Base-by-base conservation (phyloP, 2,888 invertebrate genomes). In the Troglohyphantes excavatus region DNA sequence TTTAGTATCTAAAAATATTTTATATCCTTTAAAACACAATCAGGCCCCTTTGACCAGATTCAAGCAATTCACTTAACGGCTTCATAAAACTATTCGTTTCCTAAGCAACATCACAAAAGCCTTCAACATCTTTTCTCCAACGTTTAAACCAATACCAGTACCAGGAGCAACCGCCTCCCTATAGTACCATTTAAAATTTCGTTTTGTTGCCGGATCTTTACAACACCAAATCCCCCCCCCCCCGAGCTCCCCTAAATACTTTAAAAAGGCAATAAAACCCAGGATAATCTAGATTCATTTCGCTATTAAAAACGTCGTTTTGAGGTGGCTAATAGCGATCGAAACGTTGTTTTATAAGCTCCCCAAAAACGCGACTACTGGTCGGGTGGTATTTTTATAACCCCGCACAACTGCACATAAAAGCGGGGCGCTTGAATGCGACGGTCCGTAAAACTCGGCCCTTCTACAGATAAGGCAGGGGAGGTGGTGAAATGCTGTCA, bases 241-340 rank as follows among this genome's bases (percentile, higher is more conserved):
- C 53, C 9, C 5, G 72, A 33, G 63, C 27, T 65, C 68, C 43
- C 46, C 46, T 81, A 53, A 53, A 81, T 72, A 29, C 73, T 83
- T 83, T 72, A 83, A 83, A 73, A 63, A 73, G 72, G 43, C 63
- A 39, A 27, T 43, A 27, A 83, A 73, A 83, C 43, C 26, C 17
- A 0, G 19, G 43, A 43, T 73, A 83, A 73, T 83, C 73, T 72
- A 61, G 63, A 73, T 83, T 83, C 63, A 83, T 72, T 83, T 83
- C 83, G 43, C 61, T 72, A 83, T 73, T 73, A 63, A 73, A 83
- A 72, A 19, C 21, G 61, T 39, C 43, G 63, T 72, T 72, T 73
- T 27, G 33, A 19, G 11, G 43, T 21, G 46, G 26, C 53, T 83
- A 72, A 73, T 73, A 83, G 72, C 73, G 21, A 73, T 73, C 72